Evolutionary conservation across 2,113 vertebrate species (phyloP).

Genomic region (Platanista minor): DNA sequence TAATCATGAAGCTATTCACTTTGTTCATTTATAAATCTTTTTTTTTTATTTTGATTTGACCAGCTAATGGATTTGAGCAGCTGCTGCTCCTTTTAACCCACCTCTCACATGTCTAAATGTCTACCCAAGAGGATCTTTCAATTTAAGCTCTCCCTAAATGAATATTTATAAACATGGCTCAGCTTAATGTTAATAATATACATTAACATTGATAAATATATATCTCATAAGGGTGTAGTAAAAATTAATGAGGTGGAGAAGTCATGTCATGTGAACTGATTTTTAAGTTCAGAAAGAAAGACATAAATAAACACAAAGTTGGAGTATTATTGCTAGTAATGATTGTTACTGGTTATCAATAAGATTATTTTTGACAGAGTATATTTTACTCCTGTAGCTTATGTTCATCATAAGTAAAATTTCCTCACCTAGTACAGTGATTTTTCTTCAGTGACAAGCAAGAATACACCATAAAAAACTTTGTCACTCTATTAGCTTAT

Average conservation of each 20-base stretch:
- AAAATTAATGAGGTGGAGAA: slow-evolving; percentile 44
- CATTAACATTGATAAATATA: slow-evolving; percentile 40
- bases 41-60: background rate
- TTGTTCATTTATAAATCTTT: background rate
- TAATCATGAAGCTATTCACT: slow-evolving; percentile 7
- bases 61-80: background rate
- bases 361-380: slow-evolving; percentile 9
- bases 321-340: background rate
- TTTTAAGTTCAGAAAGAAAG: slow-evolving; percentile 1
- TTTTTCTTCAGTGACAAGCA: slow-evolving; percentile 54
- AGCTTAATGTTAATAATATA: background rate
- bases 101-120: background rate
- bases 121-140: background rate
- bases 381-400: slow-evolving; percentile 5
- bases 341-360: slow-evolving; percentile 25
- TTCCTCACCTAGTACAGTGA: background rate
- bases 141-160: background rate
- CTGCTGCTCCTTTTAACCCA: background rate
- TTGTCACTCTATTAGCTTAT: slow-evolving; percentile 53
- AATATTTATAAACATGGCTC: slow-evolving; percentile 26
- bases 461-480: slow-evolving; percentile 7
- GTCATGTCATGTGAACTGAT: background rate
- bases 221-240: background rate
- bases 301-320: background rate
- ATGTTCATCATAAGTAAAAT: slow-evolving; percentile 12